These are phyloP conservation scores for Pelochelys cantorii DNA, from an alignment of 2,797 vertebrate genomes.

Conservation along the genomic window DNA sequence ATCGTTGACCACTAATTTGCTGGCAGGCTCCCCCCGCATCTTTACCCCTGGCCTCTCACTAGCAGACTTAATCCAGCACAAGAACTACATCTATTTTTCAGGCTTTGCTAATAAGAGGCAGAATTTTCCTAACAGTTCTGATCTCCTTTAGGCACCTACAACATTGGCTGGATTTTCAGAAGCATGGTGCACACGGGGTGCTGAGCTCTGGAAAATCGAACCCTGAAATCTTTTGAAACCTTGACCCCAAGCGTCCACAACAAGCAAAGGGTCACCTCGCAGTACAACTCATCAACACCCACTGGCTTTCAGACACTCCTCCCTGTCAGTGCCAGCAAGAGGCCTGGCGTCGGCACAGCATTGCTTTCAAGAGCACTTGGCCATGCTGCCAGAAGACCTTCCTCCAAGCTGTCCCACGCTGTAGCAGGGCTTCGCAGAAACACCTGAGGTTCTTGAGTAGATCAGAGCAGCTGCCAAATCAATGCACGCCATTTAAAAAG, in stretches of 20 bases:
- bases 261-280: background rate
- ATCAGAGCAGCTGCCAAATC: background rate
- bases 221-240: background rate
- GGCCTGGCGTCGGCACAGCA: background rate
- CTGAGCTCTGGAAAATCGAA: background rate
- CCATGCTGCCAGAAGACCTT: background rate
- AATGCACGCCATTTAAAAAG: background rate
- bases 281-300: fast-evolving
- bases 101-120: background rate
- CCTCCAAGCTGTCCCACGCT: background rate
- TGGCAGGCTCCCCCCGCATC: background rate
- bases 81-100: background rate
- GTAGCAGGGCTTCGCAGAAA: background rate
- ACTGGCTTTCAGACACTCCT: background rate
- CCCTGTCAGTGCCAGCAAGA: background rate
- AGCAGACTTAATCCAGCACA: background rate
- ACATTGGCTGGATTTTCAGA: background rate
- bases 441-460: background rate
- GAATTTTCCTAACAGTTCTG: background rate
- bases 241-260: background rate
- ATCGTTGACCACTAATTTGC: background rate
- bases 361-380: background rate
- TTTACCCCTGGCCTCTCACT: background rate
- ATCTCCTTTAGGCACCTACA: background rate
- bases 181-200: fast-evolving